Conservation (phyloP, 2,888 invertebrate genomes). For the Acanthoscelides obtectus region DNA sequence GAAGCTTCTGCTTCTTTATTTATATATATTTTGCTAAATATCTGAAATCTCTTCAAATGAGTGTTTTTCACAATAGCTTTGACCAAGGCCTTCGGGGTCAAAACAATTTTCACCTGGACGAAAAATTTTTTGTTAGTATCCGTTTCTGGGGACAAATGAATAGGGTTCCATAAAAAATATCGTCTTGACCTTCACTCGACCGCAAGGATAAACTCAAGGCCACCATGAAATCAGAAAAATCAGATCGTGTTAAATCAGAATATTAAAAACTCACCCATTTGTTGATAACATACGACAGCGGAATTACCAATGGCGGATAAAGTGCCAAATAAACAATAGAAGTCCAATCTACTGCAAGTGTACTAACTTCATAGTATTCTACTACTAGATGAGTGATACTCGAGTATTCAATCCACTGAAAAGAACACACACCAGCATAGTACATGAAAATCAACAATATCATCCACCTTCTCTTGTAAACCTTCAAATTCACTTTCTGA, state of each 20-base stretch:
- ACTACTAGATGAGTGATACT: slow-evolving; percentile 81
- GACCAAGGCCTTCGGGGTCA: too few relatives aligned
- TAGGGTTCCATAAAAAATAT: too few relatives aligned
- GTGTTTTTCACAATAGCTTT: too few relatives aligned
- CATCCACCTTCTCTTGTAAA: slow-evolving; percentile 73
- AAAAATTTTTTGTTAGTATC: too few relatives aligned
- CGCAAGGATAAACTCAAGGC: too few relatives aligned
- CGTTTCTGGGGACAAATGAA: too few relatives aligned
- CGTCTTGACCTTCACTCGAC: too few relatives aligned
- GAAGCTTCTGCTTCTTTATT: too few relatives aligned
- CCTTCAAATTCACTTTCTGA: slow-evolving; percentile 45
- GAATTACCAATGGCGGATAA: slow-evolving; percentile 93
- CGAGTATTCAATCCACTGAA: slow-evolving; percentile 94
- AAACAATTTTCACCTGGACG: too few relatives aligned
- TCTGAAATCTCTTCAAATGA: too few relatives aligned
- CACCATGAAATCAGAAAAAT: too few relatives aligned
- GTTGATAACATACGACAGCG: slow-evolving; percentile 90
- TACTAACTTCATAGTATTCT: slow-evolving; percentile 67
- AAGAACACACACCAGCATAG: slow-evolving; percentile 83
- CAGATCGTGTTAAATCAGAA: background rate
- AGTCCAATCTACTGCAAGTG: slow-evolving; percentile 83
- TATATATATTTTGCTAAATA: too few relatives aligned
- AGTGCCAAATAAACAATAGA: slow-evolving; percentile 94
- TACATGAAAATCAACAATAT: slow-evolving; percentile 78
- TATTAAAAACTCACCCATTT: slow-evolving; percentile 67